Evolutionary conservation across 2,888 invertebrate species (phyloP).

Genomic region (Griposia aprilina): DNA sequence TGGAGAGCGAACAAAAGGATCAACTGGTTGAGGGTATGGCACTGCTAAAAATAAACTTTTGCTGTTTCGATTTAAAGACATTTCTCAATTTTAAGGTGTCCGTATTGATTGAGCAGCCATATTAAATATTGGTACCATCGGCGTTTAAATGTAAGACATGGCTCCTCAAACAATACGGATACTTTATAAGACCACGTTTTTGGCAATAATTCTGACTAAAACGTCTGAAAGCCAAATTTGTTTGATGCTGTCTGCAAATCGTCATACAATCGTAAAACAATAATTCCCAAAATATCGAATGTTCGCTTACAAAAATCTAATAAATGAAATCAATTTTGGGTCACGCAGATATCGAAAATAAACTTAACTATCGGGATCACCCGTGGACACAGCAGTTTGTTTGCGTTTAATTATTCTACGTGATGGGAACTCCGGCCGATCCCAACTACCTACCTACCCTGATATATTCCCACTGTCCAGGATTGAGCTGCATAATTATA

Average conservation of each 20-base stretch:
- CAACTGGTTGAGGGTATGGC: too few species aligned
- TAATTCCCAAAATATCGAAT: conserved; percentile 26
- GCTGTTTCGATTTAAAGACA: neutral
- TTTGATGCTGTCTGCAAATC: conserved; percentile 1
- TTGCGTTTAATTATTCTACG: conserved; percentile 86
- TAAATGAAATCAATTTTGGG: conserved; percentile 71
- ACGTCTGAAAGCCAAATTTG: neutral
- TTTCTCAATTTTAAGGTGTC: neutral
- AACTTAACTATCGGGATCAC: conserved; percentile 78
- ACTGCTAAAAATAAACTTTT: neutral
- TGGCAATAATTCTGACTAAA: neutral
- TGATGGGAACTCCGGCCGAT: conserved; percentile 77
- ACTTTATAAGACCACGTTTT: neutral
- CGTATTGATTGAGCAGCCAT: too few species aligned
- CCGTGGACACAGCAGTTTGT: conserved; percentile 81
- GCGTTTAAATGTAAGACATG: neutral
- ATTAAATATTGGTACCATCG: neutral
- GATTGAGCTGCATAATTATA: conserved; percentile 67
- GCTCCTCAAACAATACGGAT: neutral
- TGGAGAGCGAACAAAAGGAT: neutral
- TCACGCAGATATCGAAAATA: conserved; percentile 79
- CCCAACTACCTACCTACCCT: conserved; percentile 66
- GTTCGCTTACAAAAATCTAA: conserved; percentile 57
- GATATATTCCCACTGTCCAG: conserved; percentile 59
- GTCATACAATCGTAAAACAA: conserved; percentile 9